Base-by-base conservation (phyloP, 2,888 invertebrate genomes). In the Orthosia gothica region DNA sequence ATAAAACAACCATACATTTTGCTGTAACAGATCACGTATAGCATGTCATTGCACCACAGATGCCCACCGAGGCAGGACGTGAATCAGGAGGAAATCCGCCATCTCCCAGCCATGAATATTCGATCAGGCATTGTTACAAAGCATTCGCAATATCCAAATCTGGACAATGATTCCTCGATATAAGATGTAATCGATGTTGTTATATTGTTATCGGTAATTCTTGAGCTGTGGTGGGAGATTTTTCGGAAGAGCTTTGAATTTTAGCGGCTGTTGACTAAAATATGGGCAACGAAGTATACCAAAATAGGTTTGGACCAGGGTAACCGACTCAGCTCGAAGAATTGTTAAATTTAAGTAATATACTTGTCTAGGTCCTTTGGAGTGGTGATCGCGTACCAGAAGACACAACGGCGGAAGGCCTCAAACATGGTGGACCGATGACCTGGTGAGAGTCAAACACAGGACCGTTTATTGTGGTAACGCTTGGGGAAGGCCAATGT, bases 11-110 rank as follows among this genome's bases (percentile, higher is more conserved):
- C 32, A 72, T 69, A 70, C 32, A 74, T 61, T 66, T 86, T 79
- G 76, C 15, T 74, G 75, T 74, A 80, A 59, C 88, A 82, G 70
- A 80, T 87, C 88, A 89, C 88, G 86, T 79, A 71, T 65, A 67
- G 47, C 69, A 86, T 83, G 89, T 87, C 81, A 84, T 87, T 87
- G 86, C 88, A 81, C 86, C 70, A 58, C 76, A 82, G 83, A 82
- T 81, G 83, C 73, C 71, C 23, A 62, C 74, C 50, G 47, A 69
- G 74, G 67, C 66, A 73, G 86, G 87, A 86, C 77, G 83, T 89
- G 89, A 90, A 89, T 91, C 91, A 86, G 84, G 89, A 94, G 94
- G 94, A 94, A 91, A 93, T 94, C 94, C 94, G 93, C 90, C 90
- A 89, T 89, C 89, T 86, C 81, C 63, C 59, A 67, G 68, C 87